These are phyloP conservation scores for Drosophila mauritiana DNA, from an alignment of 1,140 invertebrate species.

Conservation along the genomic window DNA sequence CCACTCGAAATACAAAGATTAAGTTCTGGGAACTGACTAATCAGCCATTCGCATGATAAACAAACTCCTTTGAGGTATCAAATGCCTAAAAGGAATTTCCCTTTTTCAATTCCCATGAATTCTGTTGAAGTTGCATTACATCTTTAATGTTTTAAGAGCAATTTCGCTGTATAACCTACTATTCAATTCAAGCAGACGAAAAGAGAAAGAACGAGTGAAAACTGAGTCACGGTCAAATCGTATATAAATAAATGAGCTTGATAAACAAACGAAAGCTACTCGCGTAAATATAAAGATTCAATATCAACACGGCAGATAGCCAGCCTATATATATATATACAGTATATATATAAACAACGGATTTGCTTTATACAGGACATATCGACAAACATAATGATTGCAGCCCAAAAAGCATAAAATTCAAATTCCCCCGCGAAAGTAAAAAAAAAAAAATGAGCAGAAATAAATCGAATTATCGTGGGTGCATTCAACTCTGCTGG, in stretches of 20 bases:
- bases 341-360: not conserved
- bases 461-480: constrained; percentile 7
- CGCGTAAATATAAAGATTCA: constrained; percentile 23
- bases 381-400: not conserved
- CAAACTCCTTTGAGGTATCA: not conserved
- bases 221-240: constrained; percentile 70
- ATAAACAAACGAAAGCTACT: constrained; percentile 34
- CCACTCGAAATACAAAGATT: not conserved
- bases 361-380: constrained; percentile 7
- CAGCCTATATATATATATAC: constrained; percentile 3
- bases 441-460: constrained; percentile 3
- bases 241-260: constrained; percentile 45
- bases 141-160: not conserved
- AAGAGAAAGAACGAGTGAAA: constrained; percentile 20
- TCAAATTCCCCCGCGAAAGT: constrained; percentile 6
- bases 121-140: constrained; percentile 21
- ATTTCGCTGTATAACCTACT: not conserved
- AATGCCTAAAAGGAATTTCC: not conserved
- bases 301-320: constrained; percentile 16
- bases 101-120: not conserved
- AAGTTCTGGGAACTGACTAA: constrained; percentile 14
- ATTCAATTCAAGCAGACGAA: not conserved
- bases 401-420: constrained; percentile 3
- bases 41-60: constrained; percentile 7
- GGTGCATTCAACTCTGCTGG: constrained; percentile 59